Base-by-base conservation (phyloP, 2,113 vertebrate genomes). In the Etia nguti region DNA sequence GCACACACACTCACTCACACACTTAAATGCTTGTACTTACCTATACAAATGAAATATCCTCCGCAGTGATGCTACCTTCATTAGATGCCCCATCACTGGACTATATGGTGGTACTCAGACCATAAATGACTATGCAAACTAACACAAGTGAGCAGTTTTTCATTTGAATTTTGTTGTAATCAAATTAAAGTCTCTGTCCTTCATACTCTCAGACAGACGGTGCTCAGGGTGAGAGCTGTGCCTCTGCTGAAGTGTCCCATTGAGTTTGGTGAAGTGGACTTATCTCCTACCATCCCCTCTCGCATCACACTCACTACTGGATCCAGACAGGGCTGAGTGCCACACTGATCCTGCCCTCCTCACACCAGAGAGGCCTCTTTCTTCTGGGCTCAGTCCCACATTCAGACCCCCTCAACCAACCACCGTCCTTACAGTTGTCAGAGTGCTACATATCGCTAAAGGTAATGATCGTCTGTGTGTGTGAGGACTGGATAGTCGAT, bases 191-290 rank as follows among this genome's bases (percentile, higher is more conserved):
- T 68, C 52, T 62, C 43, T 48, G 26, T 82, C 79, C 59, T 48
- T 46, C 16, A 31, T 65, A 62, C 22, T 81, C 70, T 57, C 82
- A 88, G 41, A 48, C 70, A 75, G 70, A 48, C 43, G 70, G 41
- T 75, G 70, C 70, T 75, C 70, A 75, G 70, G 70, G 70, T 75
- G 70, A 75, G 43, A 75, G 87, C 87, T 73, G 77, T 10, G 68
- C 20, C 84, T 91, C 62, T 52, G 13, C 87, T 93, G 87, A 94
- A 93, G 90, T 91, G 92, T 93, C 88, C 79, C 86, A 88, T 86
- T 91, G 88, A 93, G 90, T 60, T 59, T 31, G 29, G 80, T 92
- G 81, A 92, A 94, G 92, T 93, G 92, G 92, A 91, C 90, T 91
- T 94, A 93, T 95, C 93, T 89, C 62, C 60, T 43, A 36, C 83